Conservation (phyloP, 2,113 vertebrate species). For the Paramormyrops kingsleyae region DNA sequence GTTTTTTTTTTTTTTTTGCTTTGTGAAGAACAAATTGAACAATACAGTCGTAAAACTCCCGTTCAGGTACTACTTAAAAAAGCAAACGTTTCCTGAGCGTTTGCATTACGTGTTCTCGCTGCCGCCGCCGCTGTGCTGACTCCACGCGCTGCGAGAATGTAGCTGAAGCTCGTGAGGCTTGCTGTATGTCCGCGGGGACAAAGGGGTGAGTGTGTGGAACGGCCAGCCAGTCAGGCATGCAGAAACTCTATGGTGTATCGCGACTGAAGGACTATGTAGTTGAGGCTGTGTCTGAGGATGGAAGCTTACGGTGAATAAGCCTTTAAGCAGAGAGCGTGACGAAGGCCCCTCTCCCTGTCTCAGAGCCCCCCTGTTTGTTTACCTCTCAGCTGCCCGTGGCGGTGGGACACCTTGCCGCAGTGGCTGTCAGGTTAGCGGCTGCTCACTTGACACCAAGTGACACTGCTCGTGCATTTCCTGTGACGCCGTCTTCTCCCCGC, state of each 20-base stretch:
- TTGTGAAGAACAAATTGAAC: neutral
- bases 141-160: neutral
- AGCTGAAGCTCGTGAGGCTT: neutral
- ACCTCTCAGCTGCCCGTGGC: neutral
- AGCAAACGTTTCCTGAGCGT: neutral
- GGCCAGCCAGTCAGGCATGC: neutral
- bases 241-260: neutral
- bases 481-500: neutral
- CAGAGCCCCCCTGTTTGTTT: neutral
- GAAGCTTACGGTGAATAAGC: neutral
- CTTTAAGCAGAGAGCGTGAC: neutral
- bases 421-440: neutral
- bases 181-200: neutral
- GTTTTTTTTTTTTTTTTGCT: neutral
- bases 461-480: neutral
- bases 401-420: neutral
- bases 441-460: neutral
- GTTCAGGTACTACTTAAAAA: neutral
- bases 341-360: neutral
- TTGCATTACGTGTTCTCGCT: neutral
- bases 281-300: neutral
- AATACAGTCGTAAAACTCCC: neutral
- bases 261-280: neutral
- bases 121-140: neutral
- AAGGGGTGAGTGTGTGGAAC: neutral